Percentiles rank a stretch among this genome's conserved stretches.
Evolutionary conservation across 2,113 vertebrate species (phyloP).

Genomic region (Podarcis cretensis): DNA sequence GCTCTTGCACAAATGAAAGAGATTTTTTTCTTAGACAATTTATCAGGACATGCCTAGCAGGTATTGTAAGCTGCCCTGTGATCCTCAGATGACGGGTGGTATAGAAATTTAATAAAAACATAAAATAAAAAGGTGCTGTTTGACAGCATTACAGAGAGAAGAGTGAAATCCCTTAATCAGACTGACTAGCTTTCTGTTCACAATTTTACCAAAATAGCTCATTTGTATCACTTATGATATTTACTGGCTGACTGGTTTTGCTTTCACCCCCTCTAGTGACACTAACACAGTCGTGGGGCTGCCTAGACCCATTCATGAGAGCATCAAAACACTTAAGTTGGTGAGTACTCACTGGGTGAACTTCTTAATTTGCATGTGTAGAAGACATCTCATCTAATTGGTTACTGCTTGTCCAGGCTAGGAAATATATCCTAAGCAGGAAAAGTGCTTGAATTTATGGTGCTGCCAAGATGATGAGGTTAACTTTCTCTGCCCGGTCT

Average conservation of each 20-base stretch:
- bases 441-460: not conserved
- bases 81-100: too few relatives aligned
- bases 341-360: slow-evolving; percentile 67
- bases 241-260: not conserved
- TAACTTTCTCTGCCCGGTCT: slow-evolving; percentile 1
- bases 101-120: too few relatives aligned
- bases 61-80: too few relatives aligned
- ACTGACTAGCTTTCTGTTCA: not conserved
- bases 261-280: slow-evolving; percentile 81
- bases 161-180: not conserved
- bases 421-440: not conserved
- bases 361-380: not conserved
- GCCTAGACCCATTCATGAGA: slow-evolving; percentile 96
- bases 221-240: not conserved
- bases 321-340: slow-evolving; percentile 95
- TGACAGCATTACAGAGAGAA: not conserved
- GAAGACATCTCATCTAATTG: not conserved
- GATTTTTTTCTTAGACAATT: too few relatives aligned
- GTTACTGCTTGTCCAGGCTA: not conserved
- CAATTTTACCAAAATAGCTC: not conserved
- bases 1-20: too few relatives aligned
- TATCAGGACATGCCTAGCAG: too few relatives aligned
- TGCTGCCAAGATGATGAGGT: accelerated
- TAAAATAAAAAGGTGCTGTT: not conserved
- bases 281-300: slow-evolving; percentile 95